Percentiles rank a stretch among this genome's conserved stretches.
Conservation (phyloP, 2,797 vertebrate species). For the Alca torda region DNA sequence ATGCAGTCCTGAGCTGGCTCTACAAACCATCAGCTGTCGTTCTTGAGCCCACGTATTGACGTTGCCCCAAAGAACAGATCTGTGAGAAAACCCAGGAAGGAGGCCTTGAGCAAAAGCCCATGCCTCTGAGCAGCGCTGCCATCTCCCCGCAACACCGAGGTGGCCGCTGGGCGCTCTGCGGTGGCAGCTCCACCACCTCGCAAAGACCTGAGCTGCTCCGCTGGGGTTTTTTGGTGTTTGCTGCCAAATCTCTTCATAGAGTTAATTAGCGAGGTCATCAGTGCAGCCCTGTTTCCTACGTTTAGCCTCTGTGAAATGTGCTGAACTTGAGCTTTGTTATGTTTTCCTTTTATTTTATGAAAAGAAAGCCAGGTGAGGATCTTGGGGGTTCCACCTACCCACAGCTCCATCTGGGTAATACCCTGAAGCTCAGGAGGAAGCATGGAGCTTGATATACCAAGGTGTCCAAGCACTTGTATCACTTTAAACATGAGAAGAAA, state of each 20-base stretch:
- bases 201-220: not conserved
- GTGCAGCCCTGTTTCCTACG: not conserved
- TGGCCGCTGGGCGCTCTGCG: not conserved
- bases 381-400: not conserved
- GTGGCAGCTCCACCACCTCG: not conserved
- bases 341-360: not conserved
- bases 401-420: not conserved
- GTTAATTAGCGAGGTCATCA: not conserved
- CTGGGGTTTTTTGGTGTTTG: not conserved
- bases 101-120: fast-evolving
- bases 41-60: not conserved
- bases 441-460: not conserved
- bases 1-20: not conserved
- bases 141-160: fast-evolving
- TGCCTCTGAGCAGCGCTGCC: not conserved
- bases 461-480: not conserved
- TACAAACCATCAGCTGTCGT: not conserved
- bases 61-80: not conserved
- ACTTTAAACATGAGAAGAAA: not conserved
- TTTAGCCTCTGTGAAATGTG: not conserved
- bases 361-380: not conserved
- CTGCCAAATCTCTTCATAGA: not conserved
- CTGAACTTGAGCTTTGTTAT: not conserved
- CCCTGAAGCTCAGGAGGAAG: not conserved
- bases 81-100: not conserved